phyloP scores from a whole-genome alignment of 2,888 invertebrate species.

The Ophonus ardosiacus region DNA sequence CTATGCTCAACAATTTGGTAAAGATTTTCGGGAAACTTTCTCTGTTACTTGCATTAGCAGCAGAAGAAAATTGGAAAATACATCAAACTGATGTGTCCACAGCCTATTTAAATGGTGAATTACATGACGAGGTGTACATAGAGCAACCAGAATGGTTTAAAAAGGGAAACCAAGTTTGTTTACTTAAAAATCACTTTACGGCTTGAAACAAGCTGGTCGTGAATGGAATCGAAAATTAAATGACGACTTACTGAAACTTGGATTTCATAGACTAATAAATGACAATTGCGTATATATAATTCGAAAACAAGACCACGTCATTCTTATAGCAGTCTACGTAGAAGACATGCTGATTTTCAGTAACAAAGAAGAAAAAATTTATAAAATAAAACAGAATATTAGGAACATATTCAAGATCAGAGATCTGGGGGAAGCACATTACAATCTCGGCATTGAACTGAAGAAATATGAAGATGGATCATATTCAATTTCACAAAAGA shows the following conservation, averaged over 20 bases:
- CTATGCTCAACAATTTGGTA: not conserved
- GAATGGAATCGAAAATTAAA: not conserved
- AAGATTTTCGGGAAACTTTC: slow-evolving; percentile 1
- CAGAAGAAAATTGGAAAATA: slow-evolving; percentile 11
- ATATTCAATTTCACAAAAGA: slow-evolving; percentile 6
- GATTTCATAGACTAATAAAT: slow-evolving; percentile 5
- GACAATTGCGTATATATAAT: not conserved
- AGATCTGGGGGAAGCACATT: slow-evolving; percentile 5
- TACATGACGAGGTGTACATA: not conserved
- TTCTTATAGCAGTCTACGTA: not conserved
- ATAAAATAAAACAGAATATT: not conserved
- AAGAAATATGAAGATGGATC: not conserved
- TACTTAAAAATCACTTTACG: too few species aligned
- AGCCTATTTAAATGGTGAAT: not conserved
- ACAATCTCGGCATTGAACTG: not conserved
- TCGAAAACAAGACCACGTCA: not conserved
- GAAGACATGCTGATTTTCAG: not conserved
- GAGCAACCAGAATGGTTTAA: slow-evolving; percentile 28
- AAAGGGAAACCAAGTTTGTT: too few species aligned
- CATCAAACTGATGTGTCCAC: not conserved
- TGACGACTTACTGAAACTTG: not conserved
- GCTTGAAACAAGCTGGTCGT: too few species aligned
- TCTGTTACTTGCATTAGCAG: not conserved
- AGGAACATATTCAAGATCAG: not conserved
- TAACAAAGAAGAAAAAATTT: not conserved